These are phyloP conservation scores for Bufo gargarizans DNA, from an alignment of 2,113 vertebrate species.

Conservation along the genomic window DNA sequence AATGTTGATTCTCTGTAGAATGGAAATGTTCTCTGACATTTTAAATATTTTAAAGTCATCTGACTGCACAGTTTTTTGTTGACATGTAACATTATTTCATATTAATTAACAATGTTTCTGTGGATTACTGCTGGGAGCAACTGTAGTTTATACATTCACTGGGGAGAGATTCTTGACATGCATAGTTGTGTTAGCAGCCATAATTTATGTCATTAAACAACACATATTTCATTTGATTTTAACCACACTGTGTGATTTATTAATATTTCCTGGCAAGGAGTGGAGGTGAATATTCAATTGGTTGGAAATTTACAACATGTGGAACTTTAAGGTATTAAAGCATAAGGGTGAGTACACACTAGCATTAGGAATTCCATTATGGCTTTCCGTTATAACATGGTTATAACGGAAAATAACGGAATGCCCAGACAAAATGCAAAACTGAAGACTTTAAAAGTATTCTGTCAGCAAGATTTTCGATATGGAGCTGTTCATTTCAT, in stretches of 20 bases:
- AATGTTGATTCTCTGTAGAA: slow-evolving; percentile 51
- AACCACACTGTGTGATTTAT: slow-evolving; percentile 57
- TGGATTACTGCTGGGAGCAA: slow-evolving; percentile 54
- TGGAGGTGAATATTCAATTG: slow-evolving; percentile 33
- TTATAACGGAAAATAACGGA: no score
- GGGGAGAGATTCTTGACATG: slow-evolving; percentile 52
- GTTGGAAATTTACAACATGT: slow-evolving; percentile 45
- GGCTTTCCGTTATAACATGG: no score
- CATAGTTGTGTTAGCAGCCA: slow-evolving; percentile 51
- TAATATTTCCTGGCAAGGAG: slow-evolving; percentile 37
- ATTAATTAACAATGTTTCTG: slow-evolving; percentile 59
- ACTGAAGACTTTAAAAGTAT: no score
- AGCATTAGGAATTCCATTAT: no score
- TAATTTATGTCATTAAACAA: slow-evolving; percentile 57
- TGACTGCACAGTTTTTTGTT: slow-evolving; percentile 53
- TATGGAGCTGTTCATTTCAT: no score
- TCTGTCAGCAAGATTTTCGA: no score
- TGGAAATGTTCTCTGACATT: slow-evolving; percentile 44
- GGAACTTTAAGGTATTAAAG: slow-evolving; percentile 2
- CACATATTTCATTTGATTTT: slow-evolving; percentile 58
- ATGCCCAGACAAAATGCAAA: no score
- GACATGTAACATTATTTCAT: slow-evolving; percentile 58
- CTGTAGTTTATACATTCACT: slow-evolving; percentile 50
- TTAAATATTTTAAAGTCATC: slow-evolving; percentile 54
- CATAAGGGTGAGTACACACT: neutral